Base-by-base conservation (phyloP, 2,888 invertebrate genomes). In the Phaedon cochleariae region DNA sequence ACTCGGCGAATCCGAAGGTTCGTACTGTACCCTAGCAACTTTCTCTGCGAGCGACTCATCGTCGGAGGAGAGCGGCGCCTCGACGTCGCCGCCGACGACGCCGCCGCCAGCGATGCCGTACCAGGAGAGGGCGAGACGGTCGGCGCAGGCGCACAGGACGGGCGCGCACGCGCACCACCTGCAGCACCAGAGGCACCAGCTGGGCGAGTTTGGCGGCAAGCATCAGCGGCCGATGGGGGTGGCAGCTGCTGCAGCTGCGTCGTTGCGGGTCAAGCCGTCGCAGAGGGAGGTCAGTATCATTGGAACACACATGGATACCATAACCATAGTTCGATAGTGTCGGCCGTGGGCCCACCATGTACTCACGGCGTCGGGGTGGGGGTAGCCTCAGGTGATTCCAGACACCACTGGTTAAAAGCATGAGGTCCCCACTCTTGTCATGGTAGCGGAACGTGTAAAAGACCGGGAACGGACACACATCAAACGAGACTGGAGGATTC, bases 1-100 rank as follows among this genome's bases (percentile, higher is more conserved):
- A 77, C 87, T 88, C 77, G 88, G 88, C 74, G 88, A 88, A 82
- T 86, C 86, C 75, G 86, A 87, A 83, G 88, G 88, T 73, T 88
- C 88, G 74, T 88, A 87, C 79, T 88, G 88, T 81, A 87, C 87
- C 69, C 81, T 88, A 79, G 88, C 88, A 72, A 86, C 87, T 64
- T 87, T 88, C 55, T 73, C 75, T 26, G 77, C 77, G 61, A 78
- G 78, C 61, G 73, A 72, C 55, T 73, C 76, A 53, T 75, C 77
- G 21, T 71, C 73, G 60, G 62, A 68, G 31, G 74, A 75, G 12
- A 71, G 73, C 52, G 64, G 67, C 20, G 58, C 55, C 18, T 58
- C 66, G 53, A 69, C 69, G 62, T 64, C 70, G 45, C 67, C 69
- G 20, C 64, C 72, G 18, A 63, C 69, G 22, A 73, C 74, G 48